Conservation (phyloP, 1,140 invertebrate genomes). For the Protaetia brevitarsis region DNA sequence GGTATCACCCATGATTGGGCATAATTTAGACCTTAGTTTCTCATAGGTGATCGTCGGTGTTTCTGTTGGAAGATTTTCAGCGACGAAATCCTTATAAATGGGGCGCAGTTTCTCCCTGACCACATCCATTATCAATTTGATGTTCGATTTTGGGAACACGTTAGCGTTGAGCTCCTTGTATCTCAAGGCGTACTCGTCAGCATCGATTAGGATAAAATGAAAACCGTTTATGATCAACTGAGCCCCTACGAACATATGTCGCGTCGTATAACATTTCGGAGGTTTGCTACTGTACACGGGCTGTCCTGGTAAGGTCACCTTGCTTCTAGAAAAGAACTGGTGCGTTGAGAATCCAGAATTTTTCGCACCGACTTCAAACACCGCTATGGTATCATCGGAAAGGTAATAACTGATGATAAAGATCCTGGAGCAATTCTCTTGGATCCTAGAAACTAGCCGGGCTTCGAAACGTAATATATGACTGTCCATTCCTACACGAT, state of each 20-base stretch:
- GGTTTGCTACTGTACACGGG: slow-evolving; percentile 62
- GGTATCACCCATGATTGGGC: slow-evolving; percentile 55
- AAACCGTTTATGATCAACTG: slow-evolving; percentile 71
- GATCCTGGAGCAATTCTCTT: slow-evolving; percentile 63
- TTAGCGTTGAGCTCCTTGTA: slow-evolving; percentile 81
- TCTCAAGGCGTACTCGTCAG: slow-evolving; percentile 80
- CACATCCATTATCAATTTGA: slow-evolving; percentile 67
- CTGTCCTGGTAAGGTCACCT: slow-evolving; percentile 72
- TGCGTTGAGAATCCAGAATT: slow-evolving; percentile 73
- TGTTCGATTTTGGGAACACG: slow-evolving; percentile 71
- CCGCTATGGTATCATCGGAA: slow-evolving; percentile 77
- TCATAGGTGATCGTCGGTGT: slow-evolving; percentile 44
- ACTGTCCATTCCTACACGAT: slow-evolving; percentile 71
- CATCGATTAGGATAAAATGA: slow-evolving; percentile 71
- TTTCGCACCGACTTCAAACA: slow-evolving; percentile 70
- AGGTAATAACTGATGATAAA: slow-evolving; percentile 83
- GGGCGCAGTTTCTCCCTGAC: slow-evolving; percentile 59
- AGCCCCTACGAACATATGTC: slow-evolving; percentile 80
- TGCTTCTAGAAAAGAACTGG: slow-evolving; percentile 64
- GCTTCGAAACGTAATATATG: slow-evolving; percentile 77
- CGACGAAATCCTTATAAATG: slow-evolving; percentile 71
- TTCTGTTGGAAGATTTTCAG: slow-evolving; percentile 60
- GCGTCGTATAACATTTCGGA: slow-evolving; percentile 69
- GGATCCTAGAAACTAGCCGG: slow-evolving; percentile 67
- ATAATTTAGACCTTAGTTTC: slow-evolving; percentile 39